Conservation (phyloP, 2,113 vertebrate genomes). For the Neotragus moschatus region DNA sequence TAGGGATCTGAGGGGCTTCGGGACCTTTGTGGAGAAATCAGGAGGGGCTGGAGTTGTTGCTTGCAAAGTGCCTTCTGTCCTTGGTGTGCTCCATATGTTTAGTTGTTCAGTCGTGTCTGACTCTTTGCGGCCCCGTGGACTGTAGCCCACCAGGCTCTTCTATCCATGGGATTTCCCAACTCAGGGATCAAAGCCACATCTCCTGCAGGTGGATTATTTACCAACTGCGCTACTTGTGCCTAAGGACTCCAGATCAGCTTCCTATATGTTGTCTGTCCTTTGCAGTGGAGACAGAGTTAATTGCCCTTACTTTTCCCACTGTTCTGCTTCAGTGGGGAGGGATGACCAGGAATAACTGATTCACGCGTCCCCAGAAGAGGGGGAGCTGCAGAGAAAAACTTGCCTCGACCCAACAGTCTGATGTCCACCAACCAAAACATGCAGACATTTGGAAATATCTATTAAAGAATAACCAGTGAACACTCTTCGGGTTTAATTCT, state of each 20-base stretch:
- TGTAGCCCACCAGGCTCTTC: neutral
- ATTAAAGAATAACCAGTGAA: neutral
- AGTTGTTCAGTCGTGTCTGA: neutral
- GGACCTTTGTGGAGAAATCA: neutral
- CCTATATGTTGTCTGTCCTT: neutral
- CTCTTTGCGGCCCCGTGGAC: fast-evolving
- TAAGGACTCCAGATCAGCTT: neutral
- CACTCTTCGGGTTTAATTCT: neutral
- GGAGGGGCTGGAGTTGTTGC: neutral
- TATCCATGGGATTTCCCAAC: neutral
- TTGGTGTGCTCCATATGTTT: neutral
- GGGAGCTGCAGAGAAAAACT: neutral
- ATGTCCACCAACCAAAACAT: constrained; percentile 33
- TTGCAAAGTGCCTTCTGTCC: neutral
- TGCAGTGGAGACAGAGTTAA: neutral
- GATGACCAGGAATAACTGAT: constrained; percentile 31
- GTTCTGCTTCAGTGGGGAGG: constrained; percentile 6
- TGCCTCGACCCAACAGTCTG: neutral
- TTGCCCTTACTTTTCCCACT: neutral
- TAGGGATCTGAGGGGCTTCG: neutral
- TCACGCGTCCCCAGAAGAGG: constrained; percentile 14
- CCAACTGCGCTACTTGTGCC: neutral
- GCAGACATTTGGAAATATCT: constrained; percentile 43
- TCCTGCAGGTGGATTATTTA: neutral
- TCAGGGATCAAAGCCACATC: neutral